phyloP scores from a whole-genome alignment of 2,888 invertebrate genomes.

The Coecobrya sp. region DNA sequence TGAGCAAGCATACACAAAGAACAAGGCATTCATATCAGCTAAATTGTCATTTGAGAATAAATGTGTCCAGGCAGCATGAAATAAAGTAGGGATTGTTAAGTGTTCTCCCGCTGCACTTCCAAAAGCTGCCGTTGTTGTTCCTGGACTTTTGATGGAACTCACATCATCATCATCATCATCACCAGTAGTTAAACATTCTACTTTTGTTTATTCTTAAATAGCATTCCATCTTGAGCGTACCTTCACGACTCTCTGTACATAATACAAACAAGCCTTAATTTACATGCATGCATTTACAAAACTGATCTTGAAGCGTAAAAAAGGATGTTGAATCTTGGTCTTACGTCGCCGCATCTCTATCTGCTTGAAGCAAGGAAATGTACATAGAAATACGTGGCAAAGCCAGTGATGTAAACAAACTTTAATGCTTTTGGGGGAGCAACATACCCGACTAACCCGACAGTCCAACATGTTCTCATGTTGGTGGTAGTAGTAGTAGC shows the following conservation, averaged over 20 bases:
- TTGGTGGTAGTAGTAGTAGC: neutral
- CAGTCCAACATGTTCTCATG: neutral
- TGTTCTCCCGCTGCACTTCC: neutral
- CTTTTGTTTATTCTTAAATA: slow-evolving; percentile 8
- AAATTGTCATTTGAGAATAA: slow-evolving; percentile 1
- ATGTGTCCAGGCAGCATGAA: neutral
- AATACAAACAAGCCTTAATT: neutral
- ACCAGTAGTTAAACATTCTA: neutral
- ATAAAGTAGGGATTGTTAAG: slow-evolving; percentile 7
- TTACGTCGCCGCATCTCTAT: neutral
- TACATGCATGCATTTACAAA: neutral
- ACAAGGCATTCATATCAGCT: neutral
- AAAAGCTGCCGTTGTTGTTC: slow-evolving; percentile 7
- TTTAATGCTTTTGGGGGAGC: slow-evolving; percentile 37
- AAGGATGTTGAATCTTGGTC: neutral
- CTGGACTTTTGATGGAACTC: neutral
- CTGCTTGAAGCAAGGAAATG: neutral
- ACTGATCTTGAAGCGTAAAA: slow-evolving; percentile 26
- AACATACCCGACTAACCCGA: neutral
- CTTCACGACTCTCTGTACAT: neutral
- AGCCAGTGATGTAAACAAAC: slow-evolving; percentile 31
- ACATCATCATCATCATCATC: neutral
- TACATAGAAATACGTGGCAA: slow-evolving; percentile 2
- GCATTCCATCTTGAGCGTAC: slow-evolving; percentile 1
- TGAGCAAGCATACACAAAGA: neutral